Evolutionary conservation across 1,140 invertebrate genomes (phyloP).

Genomic region (Oscheius sp.): DNA sequence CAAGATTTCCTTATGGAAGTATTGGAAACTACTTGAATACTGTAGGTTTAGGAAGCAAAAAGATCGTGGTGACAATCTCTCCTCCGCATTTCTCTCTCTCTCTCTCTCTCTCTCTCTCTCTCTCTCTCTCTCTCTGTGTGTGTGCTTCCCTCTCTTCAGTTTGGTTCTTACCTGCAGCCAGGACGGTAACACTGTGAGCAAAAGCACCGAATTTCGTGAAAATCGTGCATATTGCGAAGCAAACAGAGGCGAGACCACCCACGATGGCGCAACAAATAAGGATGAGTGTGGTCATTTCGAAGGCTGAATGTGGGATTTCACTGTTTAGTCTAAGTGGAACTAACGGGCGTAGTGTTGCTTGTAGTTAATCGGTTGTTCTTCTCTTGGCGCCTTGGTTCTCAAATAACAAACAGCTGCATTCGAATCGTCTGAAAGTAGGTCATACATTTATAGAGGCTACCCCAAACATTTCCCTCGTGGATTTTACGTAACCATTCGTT

Average conservation of each 20-base stretch:
- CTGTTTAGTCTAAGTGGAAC: neutral
- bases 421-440: neutral
- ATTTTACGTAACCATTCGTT: too few relatives aligned
- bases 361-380: neutral
- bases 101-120: neutral
- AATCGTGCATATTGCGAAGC: conserved; percentile 33
- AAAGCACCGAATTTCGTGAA: conserved; percentile 26
- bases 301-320: conserved; percentile 10
- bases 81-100: neutral
- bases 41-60: too few relatives aligned
- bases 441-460: too few relatives aligned
- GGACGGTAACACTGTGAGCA: conserved; percentile 12
- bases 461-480: too few relatives aligned
- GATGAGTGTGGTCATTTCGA: conserved; percentile 26
- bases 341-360: neutral
- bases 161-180: conserved; percentile 19
- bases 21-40: too few relatives aligned
- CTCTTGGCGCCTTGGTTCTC: neutral
- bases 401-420: neutral
- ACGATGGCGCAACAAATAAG: conserved; percentile 10
- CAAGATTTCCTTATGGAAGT: neutral
- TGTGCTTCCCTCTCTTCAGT: neutral
- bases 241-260: conserved; percentile 12
- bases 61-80: too few relatives aligned
- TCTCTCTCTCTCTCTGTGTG: neutral